Conservation (phyloP, 2,888 invertebrate species). For the Ptychoptera contaminata region DNA sequence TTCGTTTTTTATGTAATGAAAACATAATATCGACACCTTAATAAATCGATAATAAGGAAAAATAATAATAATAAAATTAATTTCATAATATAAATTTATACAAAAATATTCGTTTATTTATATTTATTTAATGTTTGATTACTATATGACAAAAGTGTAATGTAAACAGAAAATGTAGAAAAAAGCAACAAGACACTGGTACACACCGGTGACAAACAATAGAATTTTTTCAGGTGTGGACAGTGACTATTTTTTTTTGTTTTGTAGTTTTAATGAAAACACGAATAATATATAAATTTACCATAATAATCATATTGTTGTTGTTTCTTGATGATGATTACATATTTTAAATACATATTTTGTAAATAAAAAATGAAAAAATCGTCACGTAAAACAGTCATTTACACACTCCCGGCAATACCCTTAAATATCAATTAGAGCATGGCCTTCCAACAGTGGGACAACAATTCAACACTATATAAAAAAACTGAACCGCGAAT, state of each 20-base stretch:
- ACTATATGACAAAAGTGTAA: too few relatives aligned
- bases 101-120: background rate
- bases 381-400: conserved; percentile 9
- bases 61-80: background rate
- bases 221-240: too few relatives aligned
- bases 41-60: conserved; percentile 1
- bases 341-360: background rate
- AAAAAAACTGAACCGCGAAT: too few relatives aligned
- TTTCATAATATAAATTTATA: background rate
- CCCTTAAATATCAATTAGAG: conserved; percentile 9
- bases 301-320: background rate
- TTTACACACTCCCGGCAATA: conserved; percentile 6
- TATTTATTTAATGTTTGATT: background rate
- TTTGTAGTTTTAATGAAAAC: too few relatives aligned
- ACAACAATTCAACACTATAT: too few relatives aligned
- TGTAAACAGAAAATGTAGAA: too few relatives aligned
- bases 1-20: background rate
- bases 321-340: background rate
- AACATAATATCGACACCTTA: conserved; percentile 4
- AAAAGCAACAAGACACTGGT: too few relatives aligned
- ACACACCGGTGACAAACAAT: too few relatives aligned
- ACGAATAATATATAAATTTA: too few relatives aligned
- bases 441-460: background rate
- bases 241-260: too few relatives aligned
- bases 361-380: background rate